A percentile compares a stretch with the other conserved stretches of the same genome.
Evolutionary conservation across 2,797 vertebrate species (phyloP).

Genomic region (Onychomys torridus): DNA sequence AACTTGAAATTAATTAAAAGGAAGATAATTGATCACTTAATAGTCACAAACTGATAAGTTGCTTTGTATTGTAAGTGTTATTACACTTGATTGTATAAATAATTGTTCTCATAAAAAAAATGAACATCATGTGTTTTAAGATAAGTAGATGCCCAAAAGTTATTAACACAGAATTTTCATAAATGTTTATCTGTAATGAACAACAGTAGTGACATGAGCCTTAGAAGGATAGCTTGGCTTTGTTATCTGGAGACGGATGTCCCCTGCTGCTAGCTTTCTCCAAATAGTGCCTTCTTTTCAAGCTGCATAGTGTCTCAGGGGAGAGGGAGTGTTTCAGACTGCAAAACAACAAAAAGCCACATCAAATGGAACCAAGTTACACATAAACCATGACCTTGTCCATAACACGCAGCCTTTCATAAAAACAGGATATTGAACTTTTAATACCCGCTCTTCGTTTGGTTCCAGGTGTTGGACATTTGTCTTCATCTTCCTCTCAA

Average conservation of each 20-base stretch:
- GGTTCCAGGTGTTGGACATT: conserved; percentile 72
- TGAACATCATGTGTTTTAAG: conserved; percentile 35
- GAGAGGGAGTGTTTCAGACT: conserved; percentile 69
- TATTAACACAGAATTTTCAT: conserved; percentile 38
- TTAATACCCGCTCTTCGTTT: conserved; percentile 61
- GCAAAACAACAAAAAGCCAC: conserved; percentile 79
- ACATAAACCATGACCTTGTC: conserved; percentile 47
- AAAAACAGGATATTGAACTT: conserved; percentile 77
- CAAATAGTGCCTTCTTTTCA: conserved; percentile 33
- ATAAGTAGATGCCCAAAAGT: neutral
- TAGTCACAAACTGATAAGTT: neutral
- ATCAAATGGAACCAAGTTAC: conserved; percentile 66
- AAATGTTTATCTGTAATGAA: conserved; percentile 46
- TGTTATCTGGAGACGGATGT: conserved; percentile 21
- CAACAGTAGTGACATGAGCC: neutral
- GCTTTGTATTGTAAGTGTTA: neutral
- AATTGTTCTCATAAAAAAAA: conserved; percentile 16
- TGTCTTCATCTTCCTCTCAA: conserved; percentile 76
- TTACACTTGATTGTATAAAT: neutral
- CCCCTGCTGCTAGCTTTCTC: neutral
- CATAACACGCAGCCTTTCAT: conserved; percentile 54
- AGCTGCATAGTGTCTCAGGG: conserved; percentile 48
- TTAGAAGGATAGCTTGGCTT: neutral
- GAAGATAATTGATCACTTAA: conserved; percentile 12
- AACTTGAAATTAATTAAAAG: conserved; percentile 5